phyloP scores from a whole-genome alignment of 2,888 invertebrate genomes.

The Idaea straminata region DNA sequence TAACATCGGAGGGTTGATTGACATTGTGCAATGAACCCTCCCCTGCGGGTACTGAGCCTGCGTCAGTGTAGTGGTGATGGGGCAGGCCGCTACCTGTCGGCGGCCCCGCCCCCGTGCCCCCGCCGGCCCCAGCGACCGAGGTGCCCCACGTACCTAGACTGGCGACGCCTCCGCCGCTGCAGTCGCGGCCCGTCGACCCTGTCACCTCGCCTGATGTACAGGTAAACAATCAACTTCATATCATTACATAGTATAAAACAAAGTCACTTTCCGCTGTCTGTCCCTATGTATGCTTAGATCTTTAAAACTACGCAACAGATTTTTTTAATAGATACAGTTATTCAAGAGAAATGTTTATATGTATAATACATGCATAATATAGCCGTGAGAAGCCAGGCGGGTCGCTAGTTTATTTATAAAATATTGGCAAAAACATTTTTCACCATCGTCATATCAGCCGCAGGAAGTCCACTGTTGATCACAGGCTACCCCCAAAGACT shows the following conservation, averaged over 20 bases:
- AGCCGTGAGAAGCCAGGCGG: no score
- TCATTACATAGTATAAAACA: no score
- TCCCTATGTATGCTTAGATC: no score
- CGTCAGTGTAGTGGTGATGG: slow-evolving; percentile 61
- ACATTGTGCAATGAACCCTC: slow-evolving; percentile 50
- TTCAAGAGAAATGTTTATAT: no score
- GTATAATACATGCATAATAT: no score
- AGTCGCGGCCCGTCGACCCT: slow-evolving; percentile 18
- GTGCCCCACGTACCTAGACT: slow-evolving; percentile 68
- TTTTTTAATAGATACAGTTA: no score
- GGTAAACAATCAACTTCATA: slow-evolving; percentile 17
- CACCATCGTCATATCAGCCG: no score
- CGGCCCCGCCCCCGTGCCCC: slow-evolving; percentile 30
- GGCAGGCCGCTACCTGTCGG: slow-evolving; percentile 50
- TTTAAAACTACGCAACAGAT: no score
- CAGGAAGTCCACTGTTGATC: no score
- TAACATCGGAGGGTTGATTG: slow-evolving; percentile 50
- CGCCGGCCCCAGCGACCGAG: slow-evolving; percentile 33
- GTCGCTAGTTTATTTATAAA: no score
- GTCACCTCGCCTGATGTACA: slow-evolving; percentile 27
- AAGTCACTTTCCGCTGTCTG: no score
- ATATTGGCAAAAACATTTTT: background rate
- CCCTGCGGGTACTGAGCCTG: slow-evolving; percentile 53
- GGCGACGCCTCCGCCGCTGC: slow-evolving; percentile 21
- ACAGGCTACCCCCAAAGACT: no score